Evolutionary conservation across 2,797 vertebrate genomes (phyloP).

Genomic region (Borostomias antarcticus): DNA sequence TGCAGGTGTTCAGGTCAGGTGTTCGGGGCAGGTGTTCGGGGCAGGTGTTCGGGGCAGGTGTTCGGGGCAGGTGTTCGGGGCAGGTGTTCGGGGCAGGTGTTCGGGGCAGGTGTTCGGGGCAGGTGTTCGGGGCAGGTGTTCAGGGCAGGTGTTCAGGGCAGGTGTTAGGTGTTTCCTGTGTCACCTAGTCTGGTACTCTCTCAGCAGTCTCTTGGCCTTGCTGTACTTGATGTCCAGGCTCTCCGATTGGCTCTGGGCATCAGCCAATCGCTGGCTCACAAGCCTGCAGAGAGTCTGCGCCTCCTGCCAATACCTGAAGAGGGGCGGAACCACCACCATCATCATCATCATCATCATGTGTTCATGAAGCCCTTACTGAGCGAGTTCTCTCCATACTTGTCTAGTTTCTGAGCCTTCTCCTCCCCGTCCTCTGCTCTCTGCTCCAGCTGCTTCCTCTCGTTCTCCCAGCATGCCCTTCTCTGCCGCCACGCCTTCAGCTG

Average conservation of each 20-base stretch:
- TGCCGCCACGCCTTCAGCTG: constrained; percentile 79
- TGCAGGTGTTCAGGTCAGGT: too few relatives aligned
- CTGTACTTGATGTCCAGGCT: constrained; percentile 87
- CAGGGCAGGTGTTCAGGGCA: too few relatives aligned
- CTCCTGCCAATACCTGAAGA: constrained; percentile 85
- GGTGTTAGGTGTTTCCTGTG: too few relatives aligned
- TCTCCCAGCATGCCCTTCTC: constrained; percentile 77
- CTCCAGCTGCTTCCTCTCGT: constrained; percentile 78
- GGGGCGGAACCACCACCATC: constrained; percentile 16
- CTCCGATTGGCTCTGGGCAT: constrained; percentile 88
- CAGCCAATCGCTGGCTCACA: constrained; percentile 86
- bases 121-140: too few relatives aligned
- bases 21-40: too few relatives aligned
- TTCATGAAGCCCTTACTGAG: too few relatives aligned
- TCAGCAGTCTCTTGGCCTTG: constrained; percentile 86
- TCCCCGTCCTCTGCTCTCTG: constrained; percentile 83
- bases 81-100: too few relatives aligned
- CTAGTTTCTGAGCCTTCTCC: constrained; percentile 88
- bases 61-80: too few relatives aligned
- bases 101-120: too few relatives aligned
- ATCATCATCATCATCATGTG: constrained; percentile 18
- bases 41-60: too few relatives aligned
- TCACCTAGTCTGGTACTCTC: constrained; percentile 89
- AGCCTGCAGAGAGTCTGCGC: constrained; percentile 89
- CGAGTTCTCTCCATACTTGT: constrained; percentile 73